phyloP scores from a whole-genome alignment of 2,797 vertebrate species.

The Gobio occitaniae region DNA sequence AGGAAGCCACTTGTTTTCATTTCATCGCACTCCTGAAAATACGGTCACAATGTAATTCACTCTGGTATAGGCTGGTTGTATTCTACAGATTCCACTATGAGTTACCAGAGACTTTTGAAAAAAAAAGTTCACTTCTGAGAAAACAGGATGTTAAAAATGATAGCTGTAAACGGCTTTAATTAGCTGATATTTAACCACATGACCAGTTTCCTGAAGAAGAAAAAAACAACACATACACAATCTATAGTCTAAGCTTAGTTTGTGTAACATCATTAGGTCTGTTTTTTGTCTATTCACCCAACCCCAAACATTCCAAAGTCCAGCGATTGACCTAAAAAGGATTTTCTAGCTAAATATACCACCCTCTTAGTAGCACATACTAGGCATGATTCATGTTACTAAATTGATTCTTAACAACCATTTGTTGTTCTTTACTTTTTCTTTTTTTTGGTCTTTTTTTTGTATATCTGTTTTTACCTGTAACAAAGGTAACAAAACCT shows the following conservation, averaged over 20 bases:
- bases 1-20: conserved; percentile 40
- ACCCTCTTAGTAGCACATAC: not conserved
- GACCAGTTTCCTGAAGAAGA: conserved; percentile 3
- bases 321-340: not conserved
- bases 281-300: conserved; percentile 8
- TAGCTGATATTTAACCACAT: not conserved
- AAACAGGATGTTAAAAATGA: conserved; percentile 22
- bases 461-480: not conserved
- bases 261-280: conserved; percentile 21
- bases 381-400: not conserved
- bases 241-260: conserved; percentile 22
- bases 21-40: not conserved
- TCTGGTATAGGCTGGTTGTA: not conserved
- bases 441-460: not conserved
- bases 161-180: not conserved
- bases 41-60: not conserved
- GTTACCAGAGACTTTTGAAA: not conserved
- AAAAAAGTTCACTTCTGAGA: not conserved
- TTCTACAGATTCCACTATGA: not conserved
- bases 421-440: not conserved
- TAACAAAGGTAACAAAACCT: not conserved
- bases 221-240: not conserved
- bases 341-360: not conserved
- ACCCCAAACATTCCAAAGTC: conserved; percentile 38
- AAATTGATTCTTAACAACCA: not conserved